Percentiles rank a stretch among this genome's conserved stretches.
Evolutionary conservation across 2,113 vertebrate genomes (phyloP).

Genomic region (Serinus canaria): DNA sequence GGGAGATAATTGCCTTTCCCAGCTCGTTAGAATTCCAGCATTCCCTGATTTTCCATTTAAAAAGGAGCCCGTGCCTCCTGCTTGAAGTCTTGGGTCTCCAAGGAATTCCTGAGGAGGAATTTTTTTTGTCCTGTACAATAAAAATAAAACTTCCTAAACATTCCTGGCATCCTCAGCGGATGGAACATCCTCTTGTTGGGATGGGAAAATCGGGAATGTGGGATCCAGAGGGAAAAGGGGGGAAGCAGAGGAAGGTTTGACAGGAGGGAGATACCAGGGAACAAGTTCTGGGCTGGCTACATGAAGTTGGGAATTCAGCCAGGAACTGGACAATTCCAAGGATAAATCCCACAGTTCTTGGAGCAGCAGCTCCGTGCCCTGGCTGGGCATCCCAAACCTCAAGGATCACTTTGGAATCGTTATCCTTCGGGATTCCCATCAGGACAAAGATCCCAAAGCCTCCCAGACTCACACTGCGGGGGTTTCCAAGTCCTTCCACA

Average conservation of each 20-base stretch:
- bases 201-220: neutral
- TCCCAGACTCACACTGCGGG: rapidly evolving
- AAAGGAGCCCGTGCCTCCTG: constrained; percentile 21
- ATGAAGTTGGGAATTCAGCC: constrained; percentile 79
- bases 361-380: neutral
- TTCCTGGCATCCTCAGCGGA: neutral
- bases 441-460: neutral
- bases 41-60: constrained; percentile 69
- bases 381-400: neutral
- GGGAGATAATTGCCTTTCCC: constrained; percentile 74
- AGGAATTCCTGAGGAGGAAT: neutral
- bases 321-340: constrained; percentile 68
- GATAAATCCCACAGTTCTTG: constrained; percentile 52
- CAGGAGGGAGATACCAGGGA: constrained; percentile 64
- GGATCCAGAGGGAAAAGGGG: constrained; percentile 52
- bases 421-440: neutral
- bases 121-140: neutral
- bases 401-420: rapidly evolving
- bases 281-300: constrained; percentile 73
- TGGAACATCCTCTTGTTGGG: constrained; percentile 14
- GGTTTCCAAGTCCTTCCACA: rapidly evolving
- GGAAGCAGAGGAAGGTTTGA: neutral
- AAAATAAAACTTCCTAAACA: neutral
- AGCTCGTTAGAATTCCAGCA: constrained; percentile 68
- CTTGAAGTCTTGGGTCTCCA: neutral